These are phyloP conservation scores for Mungos mungo DNA, from an alignment of 2,113 vertebrate species.

Conservation along the genomic window DNA sequence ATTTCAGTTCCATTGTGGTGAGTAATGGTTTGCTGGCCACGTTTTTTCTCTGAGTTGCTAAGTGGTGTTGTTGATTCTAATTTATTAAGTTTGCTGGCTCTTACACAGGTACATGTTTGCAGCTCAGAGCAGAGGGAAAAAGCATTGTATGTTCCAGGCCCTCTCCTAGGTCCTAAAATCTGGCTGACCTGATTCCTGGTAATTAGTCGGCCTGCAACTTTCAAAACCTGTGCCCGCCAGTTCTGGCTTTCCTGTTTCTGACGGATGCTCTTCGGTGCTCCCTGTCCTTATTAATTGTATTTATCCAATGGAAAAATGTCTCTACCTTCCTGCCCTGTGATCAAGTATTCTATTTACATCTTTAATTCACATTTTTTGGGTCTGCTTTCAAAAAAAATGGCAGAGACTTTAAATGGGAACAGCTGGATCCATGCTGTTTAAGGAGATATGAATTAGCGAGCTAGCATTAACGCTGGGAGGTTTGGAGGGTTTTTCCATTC, in stretches of 20 bases:
- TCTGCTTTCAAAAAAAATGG: slow-evolving; percentile 6
- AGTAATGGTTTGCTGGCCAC: neutral
- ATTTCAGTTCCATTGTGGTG: slow-evolving; percentile 33
- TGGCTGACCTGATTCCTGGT: neutral
- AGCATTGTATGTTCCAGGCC: neutral
- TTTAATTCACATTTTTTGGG: slow-evolving; percentile 35
- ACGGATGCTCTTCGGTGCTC: neutral
- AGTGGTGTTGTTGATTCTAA: neutral
- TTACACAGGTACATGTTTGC: neutral
- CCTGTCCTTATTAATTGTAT: slow-evolving; percentile 59
- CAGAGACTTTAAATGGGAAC: slow-evolving; percentile 61
- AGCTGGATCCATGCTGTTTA: slow-evolving; percentile 37
- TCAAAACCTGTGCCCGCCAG: neutral
- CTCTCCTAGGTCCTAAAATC: slow-evolving; percentile 27
- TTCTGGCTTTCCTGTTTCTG: slow-evolving; percentile 34
- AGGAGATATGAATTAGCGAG: slow-evolving; percentile 51
- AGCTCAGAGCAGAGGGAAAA: neutral
- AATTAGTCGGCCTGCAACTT: slow-evolving; percentile 29
- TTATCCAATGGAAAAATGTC: slow-evolving; percentile 57
- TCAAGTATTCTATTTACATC: slow-evolving; percentile 27
- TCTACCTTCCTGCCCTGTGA: neutral
- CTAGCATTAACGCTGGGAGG: neutral
- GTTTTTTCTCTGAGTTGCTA: neutral
- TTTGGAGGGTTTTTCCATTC: neutral
- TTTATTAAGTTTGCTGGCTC: slow-evolving; percentile 48